Evolutionary conservation across 2,888 invertebrate genomes (phyloP), one percentile per base, ranked within the genome.

Genomic region (Cyrtodaria siliqua): DNA sequence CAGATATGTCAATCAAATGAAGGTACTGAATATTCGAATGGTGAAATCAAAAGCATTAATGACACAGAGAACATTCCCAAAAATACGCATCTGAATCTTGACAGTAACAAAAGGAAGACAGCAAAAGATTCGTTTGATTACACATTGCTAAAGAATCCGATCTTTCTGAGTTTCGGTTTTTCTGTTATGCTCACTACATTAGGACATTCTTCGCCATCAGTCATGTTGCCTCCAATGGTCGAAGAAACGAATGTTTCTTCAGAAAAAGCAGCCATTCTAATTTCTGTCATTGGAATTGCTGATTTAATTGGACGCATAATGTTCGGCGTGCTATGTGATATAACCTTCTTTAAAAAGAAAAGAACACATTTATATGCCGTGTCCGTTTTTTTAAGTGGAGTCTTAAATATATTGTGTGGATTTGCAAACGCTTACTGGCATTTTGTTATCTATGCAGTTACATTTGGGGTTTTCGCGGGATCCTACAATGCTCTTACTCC

Each of bases 281-380:
- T 84, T 29, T 84, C 86, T 20, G 64, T 85, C 33, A 85, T 76
- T 0, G 86, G 86, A 4, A 72, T 86, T 40, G 56, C 84, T 1
- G 84, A 86, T 56, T 74, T 85, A 12, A 49, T 77, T 47, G 86
- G 86, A 12, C 63, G 86, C 24, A 60, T 86, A 2, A 75, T 79
- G 18, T 81, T 82, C 29, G 86, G 86, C n/a, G 82, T 79, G 77
- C 63, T 86, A 29, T 81, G 83, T 18, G 86, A 86, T 57, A 72
- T 82, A 2, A 75, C 62, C 42, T 63, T 76, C 1, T 52, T 86
- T 8, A 6, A 27, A 52, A 53, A 63, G 4, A 74, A 80, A 0
- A 56, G 76, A 40, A 52, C 70, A 16, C 74, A 71, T 38, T 23
- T 59, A 18, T 75, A 57, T 29, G 57, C 63, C 14, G 44, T 57